Evolutionary conservation across 1,140 invertebrate species (phyloP).

Genomic region (Conus betulinus): DNA sequence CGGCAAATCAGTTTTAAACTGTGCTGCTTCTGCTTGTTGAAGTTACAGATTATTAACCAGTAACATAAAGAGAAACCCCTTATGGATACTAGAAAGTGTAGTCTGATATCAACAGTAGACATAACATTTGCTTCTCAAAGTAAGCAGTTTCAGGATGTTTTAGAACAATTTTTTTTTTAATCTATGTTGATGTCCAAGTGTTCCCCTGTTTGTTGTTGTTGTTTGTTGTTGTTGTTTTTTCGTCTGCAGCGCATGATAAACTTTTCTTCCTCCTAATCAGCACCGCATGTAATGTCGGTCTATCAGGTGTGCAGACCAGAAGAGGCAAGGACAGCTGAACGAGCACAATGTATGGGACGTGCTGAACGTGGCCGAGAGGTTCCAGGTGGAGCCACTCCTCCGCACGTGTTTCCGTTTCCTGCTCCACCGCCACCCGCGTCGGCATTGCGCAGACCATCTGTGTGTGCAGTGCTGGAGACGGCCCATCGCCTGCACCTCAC

Average conservation of each 20-base stretch:
- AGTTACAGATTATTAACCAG: too few species aligned
- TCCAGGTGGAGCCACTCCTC: background rate
- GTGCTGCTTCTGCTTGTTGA: too few species aligned
- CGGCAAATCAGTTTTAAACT: too few species aligned
- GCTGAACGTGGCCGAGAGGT: constrained; percentile 13
- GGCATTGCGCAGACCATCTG: background rate
- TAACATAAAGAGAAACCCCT: too few species aligned
- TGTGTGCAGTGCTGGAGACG: constrained; percentile 7
- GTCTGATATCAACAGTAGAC: too few species aligned
- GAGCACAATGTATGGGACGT: constrained; percentile 25
- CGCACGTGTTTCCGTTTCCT: constrained; percentile 11
- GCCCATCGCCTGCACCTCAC: background rate
- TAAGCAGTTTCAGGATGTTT: too few species aligned
- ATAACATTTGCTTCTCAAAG: too few species aligned
- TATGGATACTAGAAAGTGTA: too few species aligned
- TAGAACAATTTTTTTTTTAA: too few species aligned
- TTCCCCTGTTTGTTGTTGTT: too few species aligned
- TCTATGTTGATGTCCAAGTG: too few species aligned
- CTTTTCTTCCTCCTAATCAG: background rate
- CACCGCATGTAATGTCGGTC: background rate
- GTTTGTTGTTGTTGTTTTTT: too few species aligned
- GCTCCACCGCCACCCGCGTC: background rate
- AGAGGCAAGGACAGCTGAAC: background rate
- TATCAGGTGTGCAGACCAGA: background rate
- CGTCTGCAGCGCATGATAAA: background rate